phyloP scores from a whole-genome alignment of 2,797 vertebrate genomes.

The Anableps anableps region DNA sequence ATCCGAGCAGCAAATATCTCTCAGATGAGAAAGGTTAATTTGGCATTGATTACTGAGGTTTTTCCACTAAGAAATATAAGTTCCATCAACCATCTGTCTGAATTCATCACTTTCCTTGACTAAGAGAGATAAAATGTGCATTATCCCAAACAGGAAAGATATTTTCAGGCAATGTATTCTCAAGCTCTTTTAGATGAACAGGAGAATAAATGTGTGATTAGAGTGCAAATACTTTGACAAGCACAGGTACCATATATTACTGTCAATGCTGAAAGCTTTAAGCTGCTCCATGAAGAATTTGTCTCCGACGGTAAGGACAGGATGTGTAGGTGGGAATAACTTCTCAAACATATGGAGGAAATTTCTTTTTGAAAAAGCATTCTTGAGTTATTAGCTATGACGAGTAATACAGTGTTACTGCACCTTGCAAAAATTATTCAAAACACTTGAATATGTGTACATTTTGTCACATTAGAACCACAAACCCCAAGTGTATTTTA shows the following conservation, averaged over 20 bases:
- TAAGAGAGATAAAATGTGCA: constrained; percentile 32
- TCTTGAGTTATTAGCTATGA: background rate
- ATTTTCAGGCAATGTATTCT: constrained; percentile 34
- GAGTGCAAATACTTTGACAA: constrained; percentile 28
- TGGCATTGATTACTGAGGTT: constrained; percentile 55
- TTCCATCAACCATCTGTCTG: constrained; percentile 2
- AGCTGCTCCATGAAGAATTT: constrained; percentile 30
- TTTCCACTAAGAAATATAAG: constrained; percentile 35
- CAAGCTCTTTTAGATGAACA: constrained; percentile 41
- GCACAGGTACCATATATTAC: constrained; percentile 36
- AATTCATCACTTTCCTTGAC: constrained; percentile 29
- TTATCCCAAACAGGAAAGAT: constrained; percentile 37
- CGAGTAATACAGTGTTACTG: background rate
- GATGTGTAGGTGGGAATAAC: constrained; percentile 44
- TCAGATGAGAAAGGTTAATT: constrained; percentile 69
- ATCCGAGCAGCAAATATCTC: constrained; percentile 51
- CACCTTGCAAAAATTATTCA: background rate
- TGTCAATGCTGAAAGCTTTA: constrained; percentile 46
- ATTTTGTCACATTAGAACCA: background rate
- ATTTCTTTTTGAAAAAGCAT: constrained; percentile 5
- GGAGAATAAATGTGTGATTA: constrained; percentile 45
- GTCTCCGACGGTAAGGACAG: constrained; percentile 24
- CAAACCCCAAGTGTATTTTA: background rate
- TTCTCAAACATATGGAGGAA: constrained; percentile 43
- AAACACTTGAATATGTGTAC: background rate